Percentiles rank a stretch among this genome's conserved stretches.
Evolutionary conservation across 1,140 invertebrate genomes (phyloP).

Genomic region (Mya arenaria): DNA sequence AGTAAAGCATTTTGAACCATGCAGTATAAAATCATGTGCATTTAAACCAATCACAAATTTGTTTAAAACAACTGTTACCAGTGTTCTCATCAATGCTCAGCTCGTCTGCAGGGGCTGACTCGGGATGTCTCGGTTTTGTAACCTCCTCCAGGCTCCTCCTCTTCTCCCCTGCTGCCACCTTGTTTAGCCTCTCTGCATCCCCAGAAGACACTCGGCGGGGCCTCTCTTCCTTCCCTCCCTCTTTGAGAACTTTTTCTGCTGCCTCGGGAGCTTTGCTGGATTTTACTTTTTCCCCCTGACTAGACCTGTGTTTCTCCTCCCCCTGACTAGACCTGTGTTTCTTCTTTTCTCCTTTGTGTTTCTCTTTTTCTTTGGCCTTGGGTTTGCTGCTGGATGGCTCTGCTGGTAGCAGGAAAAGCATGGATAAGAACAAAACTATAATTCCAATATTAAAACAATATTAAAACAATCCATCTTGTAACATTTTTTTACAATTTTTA

Average conservation of each 20-base stretch:
- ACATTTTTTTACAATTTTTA: too few species aligned
- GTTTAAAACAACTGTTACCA: too few species aligned
- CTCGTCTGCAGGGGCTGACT: neutral
- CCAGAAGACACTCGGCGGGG: neutral
- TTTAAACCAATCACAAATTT: too few species aligned
- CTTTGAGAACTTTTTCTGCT: neutral
- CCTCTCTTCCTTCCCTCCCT: constrained; percentile 1
- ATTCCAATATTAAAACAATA: neutral
- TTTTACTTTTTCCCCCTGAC: constrained; percentile 29
- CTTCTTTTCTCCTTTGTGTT: constrained; percentile 48
- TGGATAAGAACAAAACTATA: too few species aligned
- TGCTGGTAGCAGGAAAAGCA: too few species aligned
- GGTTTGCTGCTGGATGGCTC: constrained; percentile 4
- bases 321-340: too few species aligned
- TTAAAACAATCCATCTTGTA: too few species aligned
- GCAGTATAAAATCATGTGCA: too few species aligned
- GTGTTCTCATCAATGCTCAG: constrained; percentile 46
- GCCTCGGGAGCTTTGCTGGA: constrained; percentile 10
- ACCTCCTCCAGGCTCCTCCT: neutral
- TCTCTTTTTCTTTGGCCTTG: constrained; percentile 43
- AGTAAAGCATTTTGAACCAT: too few species aligned
- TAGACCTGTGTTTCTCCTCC: too few species aligned
- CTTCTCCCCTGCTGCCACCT: constrained; percentile 20
- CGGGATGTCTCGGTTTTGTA: neutral
- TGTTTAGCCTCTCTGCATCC: constrained; percentile 14